Evolutionary conservation across 2,888 invertebrate species (phyloP).

Genomic region (Arctia plantaginis): DNA sequence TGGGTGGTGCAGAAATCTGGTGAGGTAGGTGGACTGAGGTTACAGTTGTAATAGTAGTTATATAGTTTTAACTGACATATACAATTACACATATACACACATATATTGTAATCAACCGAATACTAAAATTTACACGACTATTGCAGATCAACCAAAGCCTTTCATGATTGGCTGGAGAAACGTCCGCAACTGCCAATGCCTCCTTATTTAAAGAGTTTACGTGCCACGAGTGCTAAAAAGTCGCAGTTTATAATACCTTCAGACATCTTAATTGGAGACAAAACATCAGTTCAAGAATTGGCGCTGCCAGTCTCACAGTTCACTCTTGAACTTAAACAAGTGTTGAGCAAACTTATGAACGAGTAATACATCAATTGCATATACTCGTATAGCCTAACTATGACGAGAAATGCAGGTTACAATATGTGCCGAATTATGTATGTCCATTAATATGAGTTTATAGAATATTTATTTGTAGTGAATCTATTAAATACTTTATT

Average conservation of each 20-base stretch:
- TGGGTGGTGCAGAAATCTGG: too few species aligned
- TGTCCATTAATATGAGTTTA: background rate
- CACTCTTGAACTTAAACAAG: conserved; percentile 75
- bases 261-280: conserved; percentile 70
- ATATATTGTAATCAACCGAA: background rate
- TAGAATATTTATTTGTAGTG: background rate
- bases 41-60: too few species aligned
- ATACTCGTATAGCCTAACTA: too few species aligned
- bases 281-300: conserved; percentile 64
- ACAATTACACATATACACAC: too few species aligned
- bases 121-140: background rate
- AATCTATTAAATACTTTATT: background rate
- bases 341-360: conserved; percentile 68
- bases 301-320: conserved; percentile 78
- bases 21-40: too few species aligned
- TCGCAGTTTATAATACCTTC: conserved; percentile 76
- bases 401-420: background rate
- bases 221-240: conserved; percentile 66
- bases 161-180: conserved; percentile 70
- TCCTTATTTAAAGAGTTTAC: conserved; percentile 60
- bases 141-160: conserved; percentile 77
- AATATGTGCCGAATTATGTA: background rate
- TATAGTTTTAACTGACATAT: too few species aligned
- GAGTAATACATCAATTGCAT: background rate
- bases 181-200: conserved; percentile 75